A percentile compares a stretch with the other conserved stretches of the same genome.
These are phyloP conservation scores for Atta colombica DNA, from an alignment of 1,140 invertebrate species.

Conservation along the genomic window DNA sequence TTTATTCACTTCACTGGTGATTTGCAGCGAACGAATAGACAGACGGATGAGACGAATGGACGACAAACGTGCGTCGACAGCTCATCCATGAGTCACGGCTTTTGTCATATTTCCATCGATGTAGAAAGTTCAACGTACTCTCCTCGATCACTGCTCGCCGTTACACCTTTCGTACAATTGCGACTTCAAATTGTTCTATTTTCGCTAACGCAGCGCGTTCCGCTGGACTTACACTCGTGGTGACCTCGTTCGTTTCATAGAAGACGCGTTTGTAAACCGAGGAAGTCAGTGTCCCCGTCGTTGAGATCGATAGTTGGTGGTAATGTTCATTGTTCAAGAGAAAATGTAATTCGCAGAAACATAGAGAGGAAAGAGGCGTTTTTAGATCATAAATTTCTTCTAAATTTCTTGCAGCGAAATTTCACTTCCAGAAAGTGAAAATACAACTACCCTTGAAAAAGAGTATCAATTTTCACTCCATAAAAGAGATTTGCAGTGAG, in stretches of 20 bases:
- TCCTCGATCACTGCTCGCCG: constrained; percentile 47
- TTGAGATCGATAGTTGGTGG: constrained; percentile 22
- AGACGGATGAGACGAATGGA: neutral
- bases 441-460: no score
- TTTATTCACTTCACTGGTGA: constrained; percentile 13
- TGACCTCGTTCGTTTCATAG: constrained; percentile 43
- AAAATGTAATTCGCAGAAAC: neutral
- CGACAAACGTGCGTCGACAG: neutral
- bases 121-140: constrained; percentile 69
- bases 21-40: neutral
- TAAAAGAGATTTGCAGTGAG: no score
- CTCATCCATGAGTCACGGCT: constrained; percentile 58
- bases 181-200: constrained; percentile 60
- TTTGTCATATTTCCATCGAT: constrained; percentile 49
- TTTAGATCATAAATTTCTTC: no score
- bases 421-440: no score
- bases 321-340: neutral
- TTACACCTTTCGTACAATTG: constrained; percentile 43
- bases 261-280: constrained; percentile 8
- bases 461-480: no score
- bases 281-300: constrained; percentile 25
- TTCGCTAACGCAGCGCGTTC: constrained; percentile 49
- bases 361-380: neutral
- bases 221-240: constrained; percentile 55
- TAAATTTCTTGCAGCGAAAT: no score